phyloP scores from a whole-genome alignment of 2,797 vertebrate species.

The Darevskia nairensis region DNA sequence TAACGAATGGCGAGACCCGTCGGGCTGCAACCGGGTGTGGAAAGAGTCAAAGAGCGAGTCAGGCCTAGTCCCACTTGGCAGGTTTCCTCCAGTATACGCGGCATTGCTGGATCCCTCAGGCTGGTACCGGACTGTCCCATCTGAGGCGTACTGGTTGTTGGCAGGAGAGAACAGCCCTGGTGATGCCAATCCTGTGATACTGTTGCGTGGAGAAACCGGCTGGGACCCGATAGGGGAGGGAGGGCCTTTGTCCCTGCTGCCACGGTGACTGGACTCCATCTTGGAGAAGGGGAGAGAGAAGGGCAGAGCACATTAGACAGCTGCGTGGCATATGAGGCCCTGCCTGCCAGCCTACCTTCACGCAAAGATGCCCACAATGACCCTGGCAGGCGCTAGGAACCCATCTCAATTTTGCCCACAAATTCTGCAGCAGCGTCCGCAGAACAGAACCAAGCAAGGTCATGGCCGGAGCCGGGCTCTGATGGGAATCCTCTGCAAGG shows the following conservation, averaged over 20 bases:
- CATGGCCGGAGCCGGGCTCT: not conserved
- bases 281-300: constrained; percentile 24
- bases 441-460: not conserved
- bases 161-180: constrained; percentile 62
- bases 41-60: constrained; percentile 54
- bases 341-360: too few species aligned
- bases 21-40: constrained; percentile 61
- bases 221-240: constrained; percentile 43
- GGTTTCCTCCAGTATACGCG: not conserved
- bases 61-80: constrained; percentile 63
- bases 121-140: constrained; percentile 45
- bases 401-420: not conserved
- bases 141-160: constrained; percentile 22
- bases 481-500: not conserved
- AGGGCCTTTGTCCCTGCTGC: constrained; percentile 42
- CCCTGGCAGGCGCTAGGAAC: not conserved
- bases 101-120: constrained; percentile 33
- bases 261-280: constrained; percentile 59
- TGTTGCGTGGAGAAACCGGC: constrained; percentile 54
- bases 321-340: too few species aligned
- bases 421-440: not conserved
- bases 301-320: not conserved
- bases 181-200: constrained; percentile 56
- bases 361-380: too few species aligned
- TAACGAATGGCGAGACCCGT: constrained; percentile 53